phyloP scores from a whole-genome alignment of 2,113 vertebrate genomes.

The Dipodomys merriami region DNA sequence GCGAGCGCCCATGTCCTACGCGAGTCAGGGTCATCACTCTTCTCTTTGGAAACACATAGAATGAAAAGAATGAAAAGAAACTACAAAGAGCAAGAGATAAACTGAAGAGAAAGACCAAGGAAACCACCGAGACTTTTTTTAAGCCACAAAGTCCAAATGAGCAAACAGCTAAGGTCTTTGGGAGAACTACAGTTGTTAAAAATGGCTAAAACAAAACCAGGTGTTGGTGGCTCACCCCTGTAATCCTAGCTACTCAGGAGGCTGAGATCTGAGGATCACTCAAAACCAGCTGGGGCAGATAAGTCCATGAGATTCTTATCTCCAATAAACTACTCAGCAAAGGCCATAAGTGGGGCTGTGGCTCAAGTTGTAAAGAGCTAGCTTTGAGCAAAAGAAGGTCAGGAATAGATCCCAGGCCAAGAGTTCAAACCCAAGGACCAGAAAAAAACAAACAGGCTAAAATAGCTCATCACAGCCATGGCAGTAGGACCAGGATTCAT shows the following conservation, averaged over 20 bases:
- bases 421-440: too few species aligned
- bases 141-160: constrained; percentile 37
- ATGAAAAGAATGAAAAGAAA: constrained; percentile 50
- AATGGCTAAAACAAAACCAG: not conserved
- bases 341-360: too few species aligned
- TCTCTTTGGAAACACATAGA: not conserved
- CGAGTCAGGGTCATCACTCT: not conserved
- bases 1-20: not conserved
- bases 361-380: too few species aligned
- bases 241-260: too few species aligned
- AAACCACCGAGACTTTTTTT: constrained; percentile 21
- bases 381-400: too few species aligned
- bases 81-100: constrained; percentile 25
- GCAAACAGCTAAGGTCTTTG: constrained; percentile 28
- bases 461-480: not conserved
- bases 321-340: too few species aligned
- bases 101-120: constrained; percentile 37
- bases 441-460: too few species aligned
- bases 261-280: too few species aligned
- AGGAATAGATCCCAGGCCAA: too few species aligned
- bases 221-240: too few species aligned
- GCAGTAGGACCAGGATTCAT: not conserved
- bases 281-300: too few species aligned
- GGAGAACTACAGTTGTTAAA: not conserved
- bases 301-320: too few species aligned